Evolutionary conservation across 92 coral and sea anemone species (phyloP), one percentile per base, ranked within the genome.

Genomic region (Parazoanthus swiftii): DNA sequence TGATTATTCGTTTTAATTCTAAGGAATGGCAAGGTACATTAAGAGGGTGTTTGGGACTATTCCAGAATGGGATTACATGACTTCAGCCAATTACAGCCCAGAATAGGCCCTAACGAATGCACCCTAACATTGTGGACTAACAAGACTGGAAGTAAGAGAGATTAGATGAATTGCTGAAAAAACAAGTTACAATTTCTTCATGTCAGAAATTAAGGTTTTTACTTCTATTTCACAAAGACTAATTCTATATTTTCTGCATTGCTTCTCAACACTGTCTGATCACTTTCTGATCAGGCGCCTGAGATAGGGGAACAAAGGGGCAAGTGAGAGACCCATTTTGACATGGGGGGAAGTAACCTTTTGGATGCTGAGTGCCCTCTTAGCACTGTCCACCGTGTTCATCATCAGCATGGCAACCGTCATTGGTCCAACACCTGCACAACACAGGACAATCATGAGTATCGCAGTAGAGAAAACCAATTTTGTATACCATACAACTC

Each of bases 361-460:
- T 96, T 96, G 99, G 59, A 89, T 87, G 20, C 80, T 93, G 33
- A 96, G 94, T 78, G 89, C 94, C 66, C 93, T 93, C 93, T 96
- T 97, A 0, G 98, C 98, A 89, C 99, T 86, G 91, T 95, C 99
- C 82, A 97, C 98, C 9, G 99, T 97, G 90, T 97, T 97, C 93
- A 91, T 95, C 98, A 97, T 97, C 92, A 97, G 67, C 99, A 97
- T 97, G 33, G 97, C 99, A 13, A 97, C 99, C 10, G 99, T 97
- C 99, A 97, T 97, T 56, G 99, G 99, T 63, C 99, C 99, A 89
- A 97, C 99, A 94, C 99, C 99, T 97, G 85, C 21, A 77, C 38
- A 72, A 39, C 56, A 76, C 14, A 74, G 7, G 4, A 56, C 8
- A 6, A 20, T 36, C 44, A 18, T 11, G 78, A 68, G 42, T 66